These are phyloP conservation scores for Cheilosia scutellata DNA, from an alignment of 2,888 invertebrate species.

Conservation along the genomic window DNA sequence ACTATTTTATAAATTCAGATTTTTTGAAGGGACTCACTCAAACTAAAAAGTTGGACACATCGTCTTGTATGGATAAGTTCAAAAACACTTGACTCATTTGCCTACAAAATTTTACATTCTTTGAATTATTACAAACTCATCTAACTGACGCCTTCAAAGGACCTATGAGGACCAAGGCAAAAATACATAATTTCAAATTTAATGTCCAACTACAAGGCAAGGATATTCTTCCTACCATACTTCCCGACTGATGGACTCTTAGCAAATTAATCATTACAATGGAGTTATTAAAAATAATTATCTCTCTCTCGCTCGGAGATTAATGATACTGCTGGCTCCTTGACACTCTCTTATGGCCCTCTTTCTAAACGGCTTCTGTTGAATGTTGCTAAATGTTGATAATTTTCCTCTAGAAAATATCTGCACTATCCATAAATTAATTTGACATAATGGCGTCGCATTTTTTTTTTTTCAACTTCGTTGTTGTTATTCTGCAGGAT, in stretches of 20 bases:
- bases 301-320: slow-evolving; percentile 31
- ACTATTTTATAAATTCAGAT: too few species aligned
- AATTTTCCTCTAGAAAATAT: slow-evolving; percentile 30
- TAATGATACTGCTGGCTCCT: slow-evolving; percentile 34
- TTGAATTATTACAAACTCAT: too few species aligned
- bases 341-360: neutral
- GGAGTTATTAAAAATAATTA: slow-evolving; percentile 62
- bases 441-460: slow-evolving; percentile 54
- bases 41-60: too few species aligned
- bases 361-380: neutral
- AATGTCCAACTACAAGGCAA: slow-evolving; percentile 12
- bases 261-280: slow-evolving; percentile 59
- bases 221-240: slow-evolving; percentile 1
- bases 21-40: too few species aligned
- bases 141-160: too few species aligned
- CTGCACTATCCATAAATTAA: slow-evolving; percentile 70
- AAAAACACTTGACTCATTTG: too few species aligned
- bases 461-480: neutral
- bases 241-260: slow-evolving; percentile 39
- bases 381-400: neutral
- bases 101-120: too few species aligned
- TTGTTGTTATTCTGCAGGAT: slow-evolving; percentile 40
- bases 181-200: neutral
- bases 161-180: too few species aligned
- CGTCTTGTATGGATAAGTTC: too few species aligned